A percentile compares a stretch with the other conserved stretches of the same genome.
Conservation (phyloP, 2,797 vertebrate genomes). For the Micrastur ruficollis region DNA sequence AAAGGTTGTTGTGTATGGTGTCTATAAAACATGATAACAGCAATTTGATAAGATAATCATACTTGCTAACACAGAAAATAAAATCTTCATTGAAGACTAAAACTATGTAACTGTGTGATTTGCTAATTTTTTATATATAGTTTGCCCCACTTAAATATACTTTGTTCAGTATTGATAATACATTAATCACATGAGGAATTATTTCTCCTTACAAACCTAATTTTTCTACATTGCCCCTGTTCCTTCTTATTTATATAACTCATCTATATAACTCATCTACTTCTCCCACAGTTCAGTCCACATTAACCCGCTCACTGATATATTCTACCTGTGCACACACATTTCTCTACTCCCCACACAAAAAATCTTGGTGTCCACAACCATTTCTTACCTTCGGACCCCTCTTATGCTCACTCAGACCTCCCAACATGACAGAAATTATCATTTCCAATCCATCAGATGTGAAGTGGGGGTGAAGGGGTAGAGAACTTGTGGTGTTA, state of each 20-base stretch:
- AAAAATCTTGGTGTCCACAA: neutral
- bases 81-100: neutral
- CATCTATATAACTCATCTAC: no score
- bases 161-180: neutral
- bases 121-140: neutral
- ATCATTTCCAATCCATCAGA: neutral
- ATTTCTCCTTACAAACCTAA: neutral
- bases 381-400: neutral
- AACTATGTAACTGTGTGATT: neutral
- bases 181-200: neutral
- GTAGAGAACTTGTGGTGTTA: neutral
- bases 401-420: neutral
- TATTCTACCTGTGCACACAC: neutral
- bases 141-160: neutral
- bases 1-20: slow-evolving; percentile 52
- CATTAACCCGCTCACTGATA: neutral
- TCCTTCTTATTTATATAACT: neutral
- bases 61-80: neutral
- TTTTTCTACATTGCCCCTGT: neutral
- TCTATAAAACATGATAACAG: slow-evolving; percentile 64
- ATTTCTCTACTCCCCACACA: neutral
- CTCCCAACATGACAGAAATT: neutral
- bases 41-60: neutral
- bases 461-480: neutral
- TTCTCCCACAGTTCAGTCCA: neutral